phyloP scores from a whole-genome alignment of 2,113 vertebrate genomes.

The Mirza zaza region DNA sequence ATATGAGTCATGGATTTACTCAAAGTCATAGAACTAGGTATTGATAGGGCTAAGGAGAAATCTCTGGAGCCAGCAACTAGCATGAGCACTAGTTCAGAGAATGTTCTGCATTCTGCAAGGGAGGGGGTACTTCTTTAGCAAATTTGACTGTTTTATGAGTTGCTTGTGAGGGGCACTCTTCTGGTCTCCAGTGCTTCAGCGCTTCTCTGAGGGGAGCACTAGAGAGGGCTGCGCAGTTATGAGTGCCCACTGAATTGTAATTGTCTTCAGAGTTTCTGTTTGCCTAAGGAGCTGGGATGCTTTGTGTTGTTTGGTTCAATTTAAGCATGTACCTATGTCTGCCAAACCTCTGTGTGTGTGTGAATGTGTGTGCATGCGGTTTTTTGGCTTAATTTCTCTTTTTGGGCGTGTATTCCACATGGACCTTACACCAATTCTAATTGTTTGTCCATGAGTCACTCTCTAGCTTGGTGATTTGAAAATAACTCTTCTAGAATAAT shows the following conservation, averaged over 20 bases:
- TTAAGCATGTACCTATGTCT: not conserved
- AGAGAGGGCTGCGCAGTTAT: fast-evolving
- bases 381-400: not conserved
- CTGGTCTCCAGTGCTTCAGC: not conserved
- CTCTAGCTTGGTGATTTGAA: not conserved
- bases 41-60: fast-evolving
- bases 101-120: not conserved
- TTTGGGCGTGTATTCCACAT: not conserved
- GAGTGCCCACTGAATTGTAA: not conserved
- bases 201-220: not conserved
- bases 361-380: not conserved
- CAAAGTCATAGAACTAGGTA: not conserved
- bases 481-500: not conserved
- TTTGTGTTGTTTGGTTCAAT: not conserved
- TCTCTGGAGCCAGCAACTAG: not conserved
- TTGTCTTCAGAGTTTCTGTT: not conserved
- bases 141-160: not conserved
- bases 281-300: not conserved
- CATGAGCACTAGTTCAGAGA: not conserved
- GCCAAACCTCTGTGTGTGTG: not conserved
- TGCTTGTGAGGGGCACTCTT: not conserved
- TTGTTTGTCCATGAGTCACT: not conserved
- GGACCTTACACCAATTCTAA: not conserved
- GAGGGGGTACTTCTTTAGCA: not conserved
- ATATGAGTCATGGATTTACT: not conserved